phyloP scores from a whole-genome alignment of 2,113 vertebrate genomes.

The Callionymus lyra region DNA sequence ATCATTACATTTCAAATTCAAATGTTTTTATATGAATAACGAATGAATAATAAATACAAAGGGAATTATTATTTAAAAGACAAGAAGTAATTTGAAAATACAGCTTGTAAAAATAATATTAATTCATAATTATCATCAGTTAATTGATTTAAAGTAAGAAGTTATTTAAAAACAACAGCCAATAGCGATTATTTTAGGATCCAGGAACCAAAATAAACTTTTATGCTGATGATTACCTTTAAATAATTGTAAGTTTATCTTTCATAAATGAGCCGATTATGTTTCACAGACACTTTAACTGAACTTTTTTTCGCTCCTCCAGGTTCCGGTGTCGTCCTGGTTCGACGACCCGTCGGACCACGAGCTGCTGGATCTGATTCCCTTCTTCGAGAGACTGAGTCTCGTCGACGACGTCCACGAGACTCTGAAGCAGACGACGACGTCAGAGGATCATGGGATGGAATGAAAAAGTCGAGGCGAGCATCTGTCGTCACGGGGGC shows the following conservation, averaged over 20 bases:
- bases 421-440: slow-evolving; percentile 82
- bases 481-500: slow-evolving; percentile 37
- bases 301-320: slow-evolving; percentile 4
- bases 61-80: too few relatives aligned
- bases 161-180: too few relatives aligned
- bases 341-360: slow-evolving; percentile 95
- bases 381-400: slow-evolving; percentile 94
- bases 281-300: background rate
- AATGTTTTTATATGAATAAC: too few relatives aligned
- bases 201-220: too few relatives aligned
- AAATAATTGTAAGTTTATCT: background rate
- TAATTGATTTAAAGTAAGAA: too few relatives aligned
- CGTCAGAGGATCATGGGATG: slow-evolving; percentile 73
- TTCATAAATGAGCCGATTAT: background rate
- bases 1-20: too few relatives aligned
- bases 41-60: too few relatives aligned
- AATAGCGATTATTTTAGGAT: too few relatives aligned
- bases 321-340: slow-evolving; percentile 95
- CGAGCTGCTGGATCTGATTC: slow-evolving; percentile 89
- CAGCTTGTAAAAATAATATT: too few relatives aligned
- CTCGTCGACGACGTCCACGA: slow-evolving; percentile 85
- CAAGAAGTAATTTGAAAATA: too few relatives aligned
- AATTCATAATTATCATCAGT: too few relatives aligned
- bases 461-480: slow-evolving; percentile 20
- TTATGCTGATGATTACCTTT: too few relatives aligned